Evolutionary conservation across 1,140 invertebrate genomes (phyloP).

Genomic region (Lucilia cuprina): DNA sequence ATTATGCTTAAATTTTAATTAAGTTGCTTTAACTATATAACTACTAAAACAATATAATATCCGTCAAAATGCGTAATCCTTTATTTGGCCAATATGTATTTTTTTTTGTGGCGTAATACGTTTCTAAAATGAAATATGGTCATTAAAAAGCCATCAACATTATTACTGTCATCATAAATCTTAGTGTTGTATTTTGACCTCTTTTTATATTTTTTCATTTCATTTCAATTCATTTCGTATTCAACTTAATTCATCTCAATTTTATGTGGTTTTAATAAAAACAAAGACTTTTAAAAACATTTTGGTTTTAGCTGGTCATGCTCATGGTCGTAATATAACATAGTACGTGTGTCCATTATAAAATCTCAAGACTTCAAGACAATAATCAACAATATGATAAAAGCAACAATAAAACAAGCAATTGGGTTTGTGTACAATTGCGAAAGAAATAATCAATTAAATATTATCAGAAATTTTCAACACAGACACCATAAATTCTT

Average conservation of each 20-base stretch:
- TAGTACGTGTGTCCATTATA: background rate
- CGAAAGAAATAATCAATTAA: background rate
- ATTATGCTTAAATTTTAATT: too few species aligned
- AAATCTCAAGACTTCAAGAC: background rate
- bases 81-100: background rate
- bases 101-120: background rate
- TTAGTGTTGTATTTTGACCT: background rate
- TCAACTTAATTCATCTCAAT: background rate
- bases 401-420: too few species aligned
- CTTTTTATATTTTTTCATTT: background rate
- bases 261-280: background rate
- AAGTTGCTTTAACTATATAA: too few species aligned
- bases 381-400: too few species aligned
- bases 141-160: conserved; percentile 34
- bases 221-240: background rate
- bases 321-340: too few species aligned
- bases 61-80: background rate
- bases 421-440: background rate
- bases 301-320: background rate
- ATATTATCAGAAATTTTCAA: background rate
- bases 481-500: background rate
- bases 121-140: conserved; percentile 17
- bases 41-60: too few species aligned
- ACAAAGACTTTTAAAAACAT: background rate
- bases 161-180: conserved; percentile 34